Evolutionary conservation across 2,797 vertebrate species (phyloP).

Genomic region (Prionace glauca): DNA sequence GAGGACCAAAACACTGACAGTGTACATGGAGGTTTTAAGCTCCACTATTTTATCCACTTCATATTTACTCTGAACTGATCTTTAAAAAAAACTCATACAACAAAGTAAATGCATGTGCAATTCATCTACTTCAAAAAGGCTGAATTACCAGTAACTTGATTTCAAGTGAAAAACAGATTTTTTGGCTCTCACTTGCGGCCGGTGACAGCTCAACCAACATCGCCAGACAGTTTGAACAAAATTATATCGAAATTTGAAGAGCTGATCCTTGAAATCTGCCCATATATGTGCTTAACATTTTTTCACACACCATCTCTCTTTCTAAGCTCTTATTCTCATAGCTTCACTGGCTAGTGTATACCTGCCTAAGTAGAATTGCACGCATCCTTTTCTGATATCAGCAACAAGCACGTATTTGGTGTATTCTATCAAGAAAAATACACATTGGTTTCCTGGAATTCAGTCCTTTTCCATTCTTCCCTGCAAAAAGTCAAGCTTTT

Average conservation of each 20-base stretch:
- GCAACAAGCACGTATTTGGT: background rate
- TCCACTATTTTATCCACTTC: background rate
- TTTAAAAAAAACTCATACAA: background rate
- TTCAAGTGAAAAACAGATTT: background rate
- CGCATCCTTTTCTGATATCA: background rate
- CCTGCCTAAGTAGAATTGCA: background rate
- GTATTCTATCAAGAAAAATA: background rate
- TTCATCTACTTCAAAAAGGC: background rate
- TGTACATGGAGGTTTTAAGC: background rate
- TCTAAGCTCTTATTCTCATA: background rate
- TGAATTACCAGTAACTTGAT: background rate
- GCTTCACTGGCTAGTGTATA: background rate
- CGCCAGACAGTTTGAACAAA: background rate
- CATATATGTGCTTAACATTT: background rate
- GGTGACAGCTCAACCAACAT: background rate
- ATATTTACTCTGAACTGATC: background rate
- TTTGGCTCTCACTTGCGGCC: background rate
- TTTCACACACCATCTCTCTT: background rate
- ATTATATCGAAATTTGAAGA: background rate
- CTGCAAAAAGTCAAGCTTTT: background rate
- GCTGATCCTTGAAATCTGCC: background rate
- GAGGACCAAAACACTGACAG: background rate
- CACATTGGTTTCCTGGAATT: background rate
- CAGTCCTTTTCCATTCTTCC: background rate
- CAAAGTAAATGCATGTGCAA: background rate